Base-by-base conservation (phyloP, 2,113 vertebrate genomes). In the Phylloscopus whistleri region DNA sequence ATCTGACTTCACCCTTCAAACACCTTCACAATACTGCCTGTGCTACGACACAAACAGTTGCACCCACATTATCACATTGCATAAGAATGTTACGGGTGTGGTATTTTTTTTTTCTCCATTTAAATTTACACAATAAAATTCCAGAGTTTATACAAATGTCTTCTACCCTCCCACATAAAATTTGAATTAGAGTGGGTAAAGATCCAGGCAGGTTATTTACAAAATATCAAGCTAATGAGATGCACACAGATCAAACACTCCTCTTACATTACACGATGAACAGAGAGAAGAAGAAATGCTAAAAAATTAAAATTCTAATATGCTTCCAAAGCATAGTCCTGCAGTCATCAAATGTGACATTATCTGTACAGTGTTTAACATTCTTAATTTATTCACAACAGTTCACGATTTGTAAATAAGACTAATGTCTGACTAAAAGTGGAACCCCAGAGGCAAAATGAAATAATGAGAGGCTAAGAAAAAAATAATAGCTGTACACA, bases 331-430 rank as follows among this genome's bases (percentile, higher is more conserved):
- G 67, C 69, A 91, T 51, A 93, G 44, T 56, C 19, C 43, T 68
- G 19, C 19, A 66, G 60, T 82, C 89, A 95, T 84, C 70, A 78
- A 94, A 93, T 89, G 44, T 62, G 19, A 80, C 49, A 76, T 93
- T 97, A 97, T 95, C 94, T 97, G 95, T 85, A 94, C 79, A 81
- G 77, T 94, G 97, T 96, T 97, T 97, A 96, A 44, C 31, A 59
- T 73, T 86, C 73, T 92, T 98, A 95, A 97, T 97, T 97, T 95
- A 96, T 97, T 96, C 87, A 93, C 94, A 97, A 85, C 84, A 91
- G 76, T 93, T 95, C 81, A 95, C 97, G 94, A 94, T 97, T 97
- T 98, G 91, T 72, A 97, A 97, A 96, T 95, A 96, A 26, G 94
- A 93, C 90, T 97, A 94, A 94, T 96, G 80, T 95, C 90, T 97